Evolutionary conservation across 2,888 invertebrate genomes (phyloP), one percentile per base, ranked within the genome.

Genomic region (Andrena dorsata): DNA sequence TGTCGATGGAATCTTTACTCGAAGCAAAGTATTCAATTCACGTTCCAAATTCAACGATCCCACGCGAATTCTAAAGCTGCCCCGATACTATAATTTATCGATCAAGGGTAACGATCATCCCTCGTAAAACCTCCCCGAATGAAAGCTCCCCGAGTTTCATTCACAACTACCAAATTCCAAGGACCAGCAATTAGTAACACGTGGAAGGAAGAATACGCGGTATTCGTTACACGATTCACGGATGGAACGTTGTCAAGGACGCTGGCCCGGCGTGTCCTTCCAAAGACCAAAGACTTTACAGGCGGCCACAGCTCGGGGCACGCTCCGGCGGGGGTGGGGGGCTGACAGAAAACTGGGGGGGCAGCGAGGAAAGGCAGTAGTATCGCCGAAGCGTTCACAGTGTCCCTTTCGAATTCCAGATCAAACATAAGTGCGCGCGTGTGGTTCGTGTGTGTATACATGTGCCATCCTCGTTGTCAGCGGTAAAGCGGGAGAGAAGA

Each of bases 401-500:
- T 86, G 87, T 82, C 76, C 77, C 76, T 86, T 90, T 88, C 88
- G 71, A 77, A 91, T 89, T 91, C 58, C 88, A 92, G 91, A 91
- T 92, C 90, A 84, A 88, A 91, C 91, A 90, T 91, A 89, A 92
- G 90, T 91, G 92, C 83, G 87, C 90, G 90, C 88, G 90, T 86
- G 90, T 89, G 89, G 77, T 87, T 83, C 81, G 87, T 81, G 88
- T 86, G 89, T 89, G 86, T 81, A 85, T 84, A 85, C 89, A 84
- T 85, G 88, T 89, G 87, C 77, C 85, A 80, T 82, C 85, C 61
- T 81, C 78, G 63, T 61, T 80, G 80, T 56, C 78, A 77, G 72
- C 84, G 83, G 78, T 85, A 26, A 86, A 86, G 70, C 82, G 69
- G 83, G 69, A 77, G 80, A 83, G 77, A 83, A 83, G 88, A 90